Conservation (phyloP, 2,888 invertebrate genomes). For the Euzophera pinguis region DNA sequence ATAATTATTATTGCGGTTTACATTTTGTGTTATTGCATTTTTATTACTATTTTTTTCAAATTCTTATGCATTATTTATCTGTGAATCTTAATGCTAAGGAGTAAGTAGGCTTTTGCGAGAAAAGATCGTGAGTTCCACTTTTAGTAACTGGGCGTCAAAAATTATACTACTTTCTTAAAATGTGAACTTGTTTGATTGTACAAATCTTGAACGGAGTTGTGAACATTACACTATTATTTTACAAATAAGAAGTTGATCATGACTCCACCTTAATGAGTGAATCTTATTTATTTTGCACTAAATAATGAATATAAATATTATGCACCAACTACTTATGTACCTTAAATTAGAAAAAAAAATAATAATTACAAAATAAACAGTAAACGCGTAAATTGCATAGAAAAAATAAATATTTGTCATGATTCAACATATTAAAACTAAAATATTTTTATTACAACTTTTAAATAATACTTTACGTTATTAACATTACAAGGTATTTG, state of each 20-base stretch:
- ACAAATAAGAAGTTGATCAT: slow-evolving; percentile 3
- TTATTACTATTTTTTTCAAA: not conserved
- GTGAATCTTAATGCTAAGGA: not conserved
- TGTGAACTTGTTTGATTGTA: not conserved
- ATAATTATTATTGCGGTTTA: not conserved
- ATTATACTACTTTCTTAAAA: not conserved
- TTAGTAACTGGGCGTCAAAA: not conserved
- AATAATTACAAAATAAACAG: slow-evolving; percentile 10
- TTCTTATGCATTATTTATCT: not conserved
- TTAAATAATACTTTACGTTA: slow-evolving; percentile 61
- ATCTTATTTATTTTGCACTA: slow-evolving; percentile 6
- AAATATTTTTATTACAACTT: slow-evolving; percentile 48
- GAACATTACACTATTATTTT: not conserved
- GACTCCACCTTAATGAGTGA: not conserved
- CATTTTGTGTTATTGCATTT: not conserved
- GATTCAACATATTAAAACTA: slow-evolving; percentile 63
- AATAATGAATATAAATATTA: slow-evolving; percentile 36
- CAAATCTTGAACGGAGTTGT: not conserved
- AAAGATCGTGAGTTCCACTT: not conserved
- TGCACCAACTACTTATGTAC: slow-evolving; percentile 46
- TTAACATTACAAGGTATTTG: slow-evolving; percentile 45
- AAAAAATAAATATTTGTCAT: slow-evolving; percentile 74
- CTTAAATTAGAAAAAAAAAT: slow-evolving; percentile 11
- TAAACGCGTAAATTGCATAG: slow-evolving; percentile 30
- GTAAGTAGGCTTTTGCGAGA: not conserved